Percentiles rank a stretch among this genome's conserved stretches.
Conservation (phyloP, 2,797 vertebrate species). For the Enteromius fasciolatus region DNA sequence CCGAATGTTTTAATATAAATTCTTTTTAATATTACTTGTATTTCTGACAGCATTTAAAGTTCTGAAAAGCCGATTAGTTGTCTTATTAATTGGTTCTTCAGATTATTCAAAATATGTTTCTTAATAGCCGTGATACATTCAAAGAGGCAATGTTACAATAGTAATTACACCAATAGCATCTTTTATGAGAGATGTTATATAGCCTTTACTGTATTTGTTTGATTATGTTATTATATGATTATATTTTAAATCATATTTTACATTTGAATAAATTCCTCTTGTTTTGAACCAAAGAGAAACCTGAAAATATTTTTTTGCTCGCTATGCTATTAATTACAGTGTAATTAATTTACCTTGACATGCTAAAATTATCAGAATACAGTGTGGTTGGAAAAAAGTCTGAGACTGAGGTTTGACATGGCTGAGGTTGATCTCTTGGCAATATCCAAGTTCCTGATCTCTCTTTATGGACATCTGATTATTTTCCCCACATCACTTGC, state of each 20-base stretch:
- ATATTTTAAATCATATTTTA: background rate
- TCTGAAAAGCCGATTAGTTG: background rate
- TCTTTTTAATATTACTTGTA: background rate
- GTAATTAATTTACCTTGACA: background rate
- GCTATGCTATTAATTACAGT: background rate
- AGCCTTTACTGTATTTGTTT: background rate
- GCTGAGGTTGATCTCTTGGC: conserved; percentile 4
- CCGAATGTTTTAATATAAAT: background rate
- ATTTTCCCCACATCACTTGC: background rate
- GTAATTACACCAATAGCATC: background rate
- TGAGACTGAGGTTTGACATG: no score
- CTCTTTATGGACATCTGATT: background rate
- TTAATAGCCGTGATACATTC: background rate
- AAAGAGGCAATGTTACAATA: background rate
- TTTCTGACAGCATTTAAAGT: background rate
- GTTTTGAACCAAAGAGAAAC: background rate
- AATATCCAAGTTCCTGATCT: background rate
- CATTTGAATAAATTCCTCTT: background rate
- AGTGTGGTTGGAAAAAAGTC: background rate
- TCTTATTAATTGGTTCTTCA: background rate
- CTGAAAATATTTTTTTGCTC: background rate
- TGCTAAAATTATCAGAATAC: background rate
- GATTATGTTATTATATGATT: no score
- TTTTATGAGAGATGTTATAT: background rate
- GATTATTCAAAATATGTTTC: background rate